Evolutionary conservation across 2,797 vertebrate genomes (phyloP).

Genomic region (Linurgus olivaceus): DNA sequence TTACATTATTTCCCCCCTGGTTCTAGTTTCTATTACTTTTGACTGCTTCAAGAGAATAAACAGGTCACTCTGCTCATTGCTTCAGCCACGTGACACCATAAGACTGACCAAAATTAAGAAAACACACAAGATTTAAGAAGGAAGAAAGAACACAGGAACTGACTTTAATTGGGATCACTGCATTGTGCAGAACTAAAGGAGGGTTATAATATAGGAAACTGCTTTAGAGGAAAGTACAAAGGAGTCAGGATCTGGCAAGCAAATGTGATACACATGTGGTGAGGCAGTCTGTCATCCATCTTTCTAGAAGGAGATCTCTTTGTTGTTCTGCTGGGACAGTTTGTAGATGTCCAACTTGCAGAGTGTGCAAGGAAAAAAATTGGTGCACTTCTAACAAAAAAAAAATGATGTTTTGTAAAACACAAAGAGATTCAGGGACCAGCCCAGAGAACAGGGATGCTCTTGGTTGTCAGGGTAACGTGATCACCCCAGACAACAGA

Average conservation of each 20-base stretch:
- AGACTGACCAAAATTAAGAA: conserved; percentile 23
- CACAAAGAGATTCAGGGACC: neutral
- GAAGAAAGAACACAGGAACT: neutral
- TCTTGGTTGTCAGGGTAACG: conserved; percentile 51
- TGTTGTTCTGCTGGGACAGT: neutral
- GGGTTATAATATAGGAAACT: neutral
- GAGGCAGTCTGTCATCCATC: conserved; percentile 21
- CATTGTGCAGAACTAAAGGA: neutral
- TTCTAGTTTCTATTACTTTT: neutral
- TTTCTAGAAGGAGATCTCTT: neutral
- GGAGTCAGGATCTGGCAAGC: conserved; percentile 20
- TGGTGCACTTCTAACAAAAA: neutral
- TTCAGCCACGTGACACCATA: neutral
- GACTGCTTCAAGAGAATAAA: conserved; percentile 30
- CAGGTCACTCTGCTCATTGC: neutral
- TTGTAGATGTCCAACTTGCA: neutral
- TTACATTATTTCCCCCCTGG: neutral
- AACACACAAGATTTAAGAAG: neutral
- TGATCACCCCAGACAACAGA: conserved; percentile 40
- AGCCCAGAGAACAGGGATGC: neutral
- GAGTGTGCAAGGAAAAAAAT: rapidly evolving
- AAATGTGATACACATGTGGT: conserved; percentile 20
- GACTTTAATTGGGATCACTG: conserved; percentile 9
- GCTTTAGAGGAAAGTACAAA: conserved; percentile 35
- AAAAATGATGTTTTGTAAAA: neutral